A percentile compares a stretch with the other conserved stretches of the same genome.
These are phyloP conservation scores for Pangasius mekongensis DNA, from an alignment of 2,797 vertebrate genomes.

Conservation along the genomic window DNA sequence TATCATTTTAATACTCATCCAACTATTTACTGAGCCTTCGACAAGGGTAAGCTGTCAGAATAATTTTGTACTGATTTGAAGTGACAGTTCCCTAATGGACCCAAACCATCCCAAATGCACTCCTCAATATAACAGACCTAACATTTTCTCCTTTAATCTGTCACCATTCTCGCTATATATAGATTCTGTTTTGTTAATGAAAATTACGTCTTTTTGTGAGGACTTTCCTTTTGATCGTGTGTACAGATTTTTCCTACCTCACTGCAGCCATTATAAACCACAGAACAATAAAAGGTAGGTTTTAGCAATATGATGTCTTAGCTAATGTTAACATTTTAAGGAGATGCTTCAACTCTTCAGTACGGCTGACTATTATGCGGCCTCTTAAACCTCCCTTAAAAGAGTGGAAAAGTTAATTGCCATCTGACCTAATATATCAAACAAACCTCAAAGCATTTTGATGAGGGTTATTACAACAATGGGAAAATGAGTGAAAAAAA, in stretches of 20 bases:
- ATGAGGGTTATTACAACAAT: slow-evolving; percentile 45
- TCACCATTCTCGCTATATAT: not conserved
- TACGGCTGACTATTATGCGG: slow-evolving; percentile 7
- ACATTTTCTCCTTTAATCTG: not conserved
- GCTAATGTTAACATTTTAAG: slow-evolving; percentile 29
- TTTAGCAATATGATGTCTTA: slow-evolving; percentile 22
- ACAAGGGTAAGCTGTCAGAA: not conserved
- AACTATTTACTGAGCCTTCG: not conserved
- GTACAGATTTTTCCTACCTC: slow-evolving; percentile 32
- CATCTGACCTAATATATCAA: slow-evolving; percentile 54
- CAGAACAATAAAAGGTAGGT: slow-evolving; percentile 23
- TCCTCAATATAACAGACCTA: not conserved
- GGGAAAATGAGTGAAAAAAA: slow-evolving; percentile 39
- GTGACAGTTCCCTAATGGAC: not conserved
- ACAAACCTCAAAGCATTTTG: slow-evolving; percentile 56
- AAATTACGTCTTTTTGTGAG: not conserved
- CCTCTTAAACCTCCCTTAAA: slow-evolving; percentile 33
- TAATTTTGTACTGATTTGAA: not conserved
- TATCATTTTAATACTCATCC: not conserved
- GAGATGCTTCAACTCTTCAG: not conserved
- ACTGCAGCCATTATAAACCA: slow-evolving; percentile 10
- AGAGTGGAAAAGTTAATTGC: slow-evolving; percentile 53
- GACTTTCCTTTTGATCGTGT: not conserved
- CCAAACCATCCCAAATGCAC: not conserved
- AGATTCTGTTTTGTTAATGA: not conserved